Evolutionary conservation across 2,113 vertebrate genomes (phyloP).

Genomic region (Crotophaga sulcirostris): DNA sequence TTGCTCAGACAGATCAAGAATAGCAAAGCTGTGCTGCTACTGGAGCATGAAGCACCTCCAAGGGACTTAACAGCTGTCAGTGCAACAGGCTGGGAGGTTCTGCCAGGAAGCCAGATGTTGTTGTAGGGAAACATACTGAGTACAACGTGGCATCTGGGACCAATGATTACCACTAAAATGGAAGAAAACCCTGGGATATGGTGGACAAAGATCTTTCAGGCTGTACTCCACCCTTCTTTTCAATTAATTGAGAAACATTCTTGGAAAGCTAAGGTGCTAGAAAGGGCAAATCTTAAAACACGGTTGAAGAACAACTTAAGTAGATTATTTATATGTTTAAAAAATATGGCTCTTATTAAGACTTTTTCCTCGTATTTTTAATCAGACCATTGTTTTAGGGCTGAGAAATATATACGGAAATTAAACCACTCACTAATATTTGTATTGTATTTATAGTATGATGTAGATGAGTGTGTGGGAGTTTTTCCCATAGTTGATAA

Average conservation of each 20-base stretch:
- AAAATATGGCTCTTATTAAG: constrained; percentile 14
- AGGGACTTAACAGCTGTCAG: not conserved
- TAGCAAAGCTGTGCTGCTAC: not conserved
- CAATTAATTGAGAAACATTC: not conserved
- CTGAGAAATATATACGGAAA: constrained; percentile 4
- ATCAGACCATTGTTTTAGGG: not conserved
- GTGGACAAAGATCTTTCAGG: not conserved
- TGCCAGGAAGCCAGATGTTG: constrained; percentile 62
- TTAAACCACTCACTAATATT: not conserved
- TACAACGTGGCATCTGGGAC: not conserved
- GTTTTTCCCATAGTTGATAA: not conserved
- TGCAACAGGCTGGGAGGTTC: not conserved
- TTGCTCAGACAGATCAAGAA: not conserved
- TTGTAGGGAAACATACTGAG: not conserved
- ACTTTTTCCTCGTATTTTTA: constrained; percentile 3
- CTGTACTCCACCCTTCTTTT: not conserved
- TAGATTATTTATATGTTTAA: constrained; percentile 14
- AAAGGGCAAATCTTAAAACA: constrained; percentile 10
- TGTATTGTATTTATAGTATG: not conserved
- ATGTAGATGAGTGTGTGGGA: rapidly evolving
- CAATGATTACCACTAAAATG: not conserved
- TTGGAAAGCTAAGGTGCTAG: not conserved
- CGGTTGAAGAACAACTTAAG: not conserved
- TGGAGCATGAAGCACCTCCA: constrained; percentile 8
- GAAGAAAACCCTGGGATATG: not conserved